These are phyloP conservation scores for Lacanobia wlatinum DNA, from an alignment of 2,888 invertebrate genomes.

Conservation along the genomic window DNA sequence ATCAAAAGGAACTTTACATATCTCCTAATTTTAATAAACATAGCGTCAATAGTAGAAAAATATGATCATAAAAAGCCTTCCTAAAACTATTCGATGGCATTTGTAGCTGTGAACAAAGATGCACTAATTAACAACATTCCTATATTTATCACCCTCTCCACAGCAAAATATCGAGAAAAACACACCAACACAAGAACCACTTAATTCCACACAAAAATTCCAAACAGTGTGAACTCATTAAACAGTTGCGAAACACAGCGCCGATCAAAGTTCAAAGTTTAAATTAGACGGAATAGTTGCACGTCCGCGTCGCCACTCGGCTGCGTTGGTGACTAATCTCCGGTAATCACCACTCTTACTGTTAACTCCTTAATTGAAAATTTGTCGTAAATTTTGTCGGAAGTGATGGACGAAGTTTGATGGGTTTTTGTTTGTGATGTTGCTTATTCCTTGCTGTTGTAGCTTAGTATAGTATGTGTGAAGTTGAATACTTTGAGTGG, in stretches of 20 bases:
- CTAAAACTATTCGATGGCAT: too few relatives aligned
- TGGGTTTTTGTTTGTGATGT: conserved; percentile 14
- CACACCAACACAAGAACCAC: too few relatives aligned
- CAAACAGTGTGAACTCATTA: too few relatives aligned
- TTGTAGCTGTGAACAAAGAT: too few relatives aligned
- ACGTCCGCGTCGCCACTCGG: conserved; percentile 15
- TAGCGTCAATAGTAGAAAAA: too few relatives aligned
- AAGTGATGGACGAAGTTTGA: conserved; percentile 48
- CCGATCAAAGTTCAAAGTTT: conserved; percentile 63
- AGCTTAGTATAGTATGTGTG: neutral
- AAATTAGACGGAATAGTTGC: conserved; percentile 68
- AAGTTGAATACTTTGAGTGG: too few relatives aligned
- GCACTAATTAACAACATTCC: too few relatives aligned
- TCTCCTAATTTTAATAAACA: too few relatives aligned
- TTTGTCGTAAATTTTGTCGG: conserved; percentile 50
- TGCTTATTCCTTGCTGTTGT: neutral
- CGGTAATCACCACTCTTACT: conserved; percentile 56
- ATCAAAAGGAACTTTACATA: too few relatives aligned
- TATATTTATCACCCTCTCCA: too few relatives aligned
- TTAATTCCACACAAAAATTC: conserved; percentile 43
- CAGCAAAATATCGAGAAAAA: too few relatives aligned
- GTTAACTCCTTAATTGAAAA: conserved; percentile 61
- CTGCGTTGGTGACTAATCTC: conserved; percentile 58
- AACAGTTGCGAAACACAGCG: conserved; percentile 49
- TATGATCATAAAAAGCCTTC: too few relatives aligned